Evolutionary conservation across 1,140 invertebrate species (phyloP), one percentile per base, ranked within the genome.

Genomic region (Nylanderia fulva): DNA sequence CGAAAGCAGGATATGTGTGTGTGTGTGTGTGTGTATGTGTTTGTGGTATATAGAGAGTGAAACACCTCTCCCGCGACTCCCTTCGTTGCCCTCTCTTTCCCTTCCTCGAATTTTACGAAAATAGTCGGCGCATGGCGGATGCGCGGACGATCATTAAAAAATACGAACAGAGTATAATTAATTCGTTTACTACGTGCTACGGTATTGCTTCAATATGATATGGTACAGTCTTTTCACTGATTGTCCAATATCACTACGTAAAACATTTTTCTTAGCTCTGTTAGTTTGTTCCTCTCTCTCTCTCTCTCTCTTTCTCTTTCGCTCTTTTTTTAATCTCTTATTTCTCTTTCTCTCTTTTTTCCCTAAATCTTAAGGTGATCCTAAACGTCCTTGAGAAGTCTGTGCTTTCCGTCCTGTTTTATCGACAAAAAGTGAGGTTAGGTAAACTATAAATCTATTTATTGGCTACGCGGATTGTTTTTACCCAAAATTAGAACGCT

Each of bases 181-280:
- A 90, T 90, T 91, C 84, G 77, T 86, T 90, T 87, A 89, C 92
- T 92, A 92, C 54, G 87, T 71, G 72, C 91, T 93, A 92, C 87
- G 84, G 84, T 94, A 94, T 94, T 94, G 93, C 94, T 94, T 94
- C 87, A 89, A 91, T 93, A 94, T 94, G 92, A 93, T 94, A 94
- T 94, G 93, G 93, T 94, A 95, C 94, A 95, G 94, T 95, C 94
- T 95, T 94, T 93, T 94, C 93, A 95, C 93, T 95, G 94, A 95
- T 95, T 95, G 94, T 95, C 94, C 94, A 91, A 93, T 94, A 95
- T 95, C 93, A 94, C 94, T 94, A 94, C 92, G 82, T 91, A 92
- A 91, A 89, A 91, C 91, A 86, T 89, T 84, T 82, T 71, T 58
- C 64, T 82, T 82, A 82, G 66, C 77, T 82, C 39, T 74, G 45